These are phyloP conservation scores for Glomeris maerens DNA, from an alignment of 1,140 invertebrate species.

Conservation along the genomic window DNA sequence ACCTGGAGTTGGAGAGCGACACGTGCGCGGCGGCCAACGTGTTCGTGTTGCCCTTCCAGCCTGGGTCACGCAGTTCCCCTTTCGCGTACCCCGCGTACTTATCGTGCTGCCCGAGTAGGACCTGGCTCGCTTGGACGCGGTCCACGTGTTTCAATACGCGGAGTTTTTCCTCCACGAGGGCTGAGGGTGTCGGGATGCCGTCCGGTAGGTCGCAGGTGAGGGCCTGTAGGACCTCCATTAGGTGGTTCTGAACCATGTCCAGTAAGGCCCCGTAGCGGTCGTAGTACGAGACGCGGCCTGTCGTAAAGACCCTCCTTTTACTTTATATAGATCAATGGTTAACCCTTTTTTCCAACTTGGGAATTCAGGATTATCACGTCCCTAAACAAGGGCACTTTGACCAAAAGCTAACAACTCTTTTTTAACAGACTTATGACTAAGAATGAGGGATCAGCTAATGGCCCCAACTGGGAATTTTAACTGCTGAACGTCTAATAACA, in stretches of 20 bases:
- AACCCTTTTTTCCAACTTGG: too few relatives aligned
- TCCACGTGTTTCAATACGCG: background rate
- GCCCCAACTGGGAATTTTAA: too few relatives aligned
- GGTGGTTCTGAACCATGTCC: slow-evolving; percentile 1
- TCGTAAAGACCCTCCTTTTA: too few relatives aligned
- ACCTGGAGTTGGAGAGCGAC: background rate
- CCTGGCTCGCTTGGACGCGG: background rate
- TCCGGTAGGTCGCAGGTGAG: background rate
- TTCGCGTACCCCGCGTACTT: background rate
- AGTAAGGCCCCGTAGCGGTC: background rate
- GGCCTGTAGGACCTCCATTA: background rate
- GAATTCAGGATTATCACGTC: too few relatives aligned
- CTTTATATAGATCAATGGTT: too few relatives aligned
- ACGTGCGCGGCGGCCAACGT: background rate
- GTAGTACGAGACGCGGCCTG: background rate
- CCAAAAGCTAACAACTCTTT: too few relatives aligned
- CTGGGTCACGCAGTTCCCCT: background rate
- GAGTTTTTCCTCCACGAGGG: background rate
- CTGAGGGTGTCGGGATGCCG: background rate
- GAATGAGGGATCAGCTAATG: too few relatives aligned
- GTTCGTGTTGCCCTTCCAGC: background rate
- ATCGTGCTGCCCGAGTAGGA: background rate
- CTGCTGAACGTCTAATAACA: too few relatives aligned
- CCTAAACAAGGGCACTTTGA: too few relatives aligned
- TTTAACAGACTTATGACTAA: too few relatives aligned